Evolutionary conservation across 2,797 vertebrate genomes (phyloP), one percentile per base, ranked within the genome.

Genomic region (Oryzias dopingdopingensis): DNA sequence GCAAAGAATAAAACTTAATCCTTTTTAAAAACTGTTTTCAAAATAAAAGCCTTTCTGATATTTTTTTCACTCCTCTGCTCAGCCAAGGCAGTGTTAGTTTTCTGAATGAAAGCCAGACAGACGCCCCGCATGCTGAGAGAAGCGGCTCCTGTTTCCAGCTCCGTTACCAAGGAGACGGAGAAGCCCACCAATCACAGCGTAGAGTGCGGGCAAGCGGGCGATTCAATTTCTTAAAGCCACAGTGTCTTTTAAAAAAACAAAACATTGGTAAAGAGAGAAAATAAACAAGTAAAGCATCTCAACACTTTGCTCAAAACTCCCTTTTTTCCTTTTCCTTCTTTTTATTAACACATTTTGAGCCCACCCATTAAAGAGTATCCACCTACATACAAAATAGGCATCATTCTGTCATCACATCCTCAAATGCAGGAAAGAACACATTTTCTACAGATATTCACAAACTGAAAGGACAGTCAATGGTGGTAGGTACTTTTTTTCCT

Each of bases 161-260:
- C 85, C 51, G 80, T 86, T 84, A 88, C 84, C 85, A 90, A 86
- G 88, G 86, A 83, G 82, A 90, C 88, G 84, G 68, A 52, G 59
- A 26, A 71, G 62, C 64, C 80, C 72, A 85, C 91, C 92, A 93
- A 93, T 92, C 89, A 88, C 77, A 72, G 55, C 40, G 56, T 82
- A 43, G 61, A 5, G 65, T 66, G 42, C 70, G 49, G 56, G 69
- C 74, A 82, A 64, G 90, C 89, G 90, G 87, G 86, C 72, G 54
- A 91, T 93, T 92, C 88, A 90, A 92, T 88, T 91, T 87, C 86
- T 92, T 93, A 92, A 93, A 93, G 92, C 78, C 43, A 67, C 88
- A 86, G 81, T 17, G 65, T 74, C 77, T 29, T 6, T 7, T 24
- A 42, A 40, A 46, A 29, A 52, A 40, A 15, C 14, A 20, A 45